These are phyloP conservation scores for Meda fulgida DNA, from an alignment of 2,797 vertebrate species.

Conservation along the genomic window DNA sequence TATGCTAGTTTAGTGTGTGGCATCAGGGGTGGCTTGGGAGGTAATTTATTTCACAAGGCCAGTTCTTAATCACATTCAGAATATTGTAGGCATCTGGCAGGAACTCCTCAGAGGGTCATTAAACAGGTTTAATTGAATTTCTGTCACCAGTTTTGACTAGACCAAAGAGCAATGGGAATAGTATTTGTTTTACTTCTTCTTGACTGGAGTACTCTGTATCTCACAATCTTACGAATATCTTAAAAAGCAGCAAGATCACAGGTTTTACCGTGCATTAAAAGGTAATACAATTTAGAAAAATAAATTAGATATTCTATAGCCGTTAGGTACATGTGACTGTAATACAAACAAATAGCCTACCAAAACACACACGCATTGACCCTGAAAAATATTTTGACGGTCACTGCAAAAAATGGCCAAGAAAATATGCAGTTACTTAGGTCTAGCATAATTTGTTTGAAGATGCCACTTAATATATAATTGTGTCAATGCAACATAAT, in stretches of 20 bases:
- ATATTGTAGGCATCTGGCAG: conserved; percentile 63
- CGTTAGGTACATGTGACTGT: neutral
- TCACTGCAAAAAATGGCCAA: neutral
- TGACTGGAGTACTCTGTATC: conserved; percentile 55
- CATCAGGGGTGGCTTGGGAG: conserved; percentile 23
- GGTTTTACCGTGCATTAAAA: neutral
- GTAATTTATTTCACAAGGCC: conserved; percentile 45
- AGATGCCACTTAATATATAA: neutral
- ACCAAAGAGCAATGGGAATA: conserved; percentile 55
- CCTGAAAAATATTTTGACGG: neutral
- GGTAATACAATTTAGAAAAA: neutral
- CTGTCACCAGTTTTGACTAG: conserved; percentile 54
- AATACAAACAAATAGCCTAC: neutral
- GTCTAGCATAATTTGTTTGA: neutral
- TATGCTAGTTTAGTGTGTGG: neutral
- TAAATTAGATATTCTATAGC: neutral
- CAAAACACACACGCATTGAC: too few species aligned
- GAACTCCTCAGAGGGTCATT: conserved; percentile 53
- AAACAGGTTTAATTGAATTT: conserved; percentile 69
- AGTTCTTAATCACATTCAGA: conserved; percentile 38
- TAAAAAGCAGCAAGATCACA: neutral
- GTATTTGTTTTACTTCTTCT: conserved; percentile 62
- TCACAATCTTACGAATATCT: conserved; percentile 39
- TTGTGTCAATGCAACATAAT: neutral
- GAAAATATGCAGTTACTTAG: neutral